These are phyloP conservation scores for Leptura quadrifasciata DNA, from an alignment of 2,888 invertebrate genomes.

Conservation along the genomic window DNA sequence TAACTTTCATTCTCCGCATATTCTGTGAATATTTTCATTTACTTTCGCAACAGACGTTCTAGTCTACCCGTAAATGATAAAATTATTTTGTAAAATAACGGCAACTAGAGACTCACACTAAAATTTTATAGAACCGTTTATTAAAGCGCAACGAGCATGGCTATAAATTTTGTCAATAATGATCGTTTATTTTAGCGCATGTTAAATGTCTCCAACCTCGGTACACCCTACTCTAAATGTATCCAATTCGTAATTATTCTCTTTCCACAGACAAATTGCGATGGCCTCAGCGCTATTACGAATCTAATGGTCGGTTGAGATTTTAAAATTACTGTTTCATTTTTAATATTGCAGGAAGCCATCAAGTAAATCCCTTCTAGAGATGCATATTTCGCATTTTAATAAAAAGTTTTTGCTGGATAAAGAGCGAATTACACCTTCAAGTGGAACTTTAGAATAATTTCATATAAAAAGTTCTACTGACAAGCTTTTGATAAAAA, in stretches of 20 bases:
- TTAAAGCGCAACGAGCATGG: conserved; percentile 16
- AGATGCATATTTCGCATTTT: conserved; percentile 27
- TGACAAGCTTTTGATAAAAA: conserved; percentile 21
- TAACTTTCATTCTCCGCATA: too few species aligned
- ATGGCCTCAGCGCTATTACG: not conserved
- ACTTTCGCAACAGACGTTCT: not conserved
- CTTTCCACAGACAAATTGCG: conserved; percentile 28
- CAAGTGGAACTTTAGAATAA: conserved; percentile 17
- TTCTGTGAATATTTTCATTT: not conserved
- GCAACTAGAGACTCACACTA: not conserved
- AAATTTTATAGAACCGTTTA: conserved; percentile 17
- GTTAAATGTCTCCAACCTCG: conserved; percentile 3
- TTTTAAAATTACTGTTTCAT: conserved; percentile 31
- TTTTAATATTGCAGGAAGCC: conserved; percentile 36
- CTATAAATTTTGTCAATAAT: conserved; percentile 34
- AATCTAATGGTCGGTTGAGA: conserved; percentile 23
- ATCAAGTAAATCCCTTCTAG: conserved; percentile 9
- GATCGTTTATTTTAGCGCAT: conserved; percentile 32
- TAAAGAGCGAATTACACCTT: conserved; percentile 32
- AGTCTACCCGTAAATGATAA: not conserved
- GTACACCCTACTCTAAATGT: conserved; percentile 18
- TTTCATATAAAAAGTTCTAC: conserved; percentile 22
- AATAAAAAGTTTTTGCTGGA: conserved; percentile 15
- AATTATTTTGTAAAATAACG: not conserved
- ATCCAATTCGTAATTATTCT: conserved; percentile 31